phyloP scores from a whole-genome alignment of 2,888 invertebrate genomes.

The Phasia obesa region DNA sequence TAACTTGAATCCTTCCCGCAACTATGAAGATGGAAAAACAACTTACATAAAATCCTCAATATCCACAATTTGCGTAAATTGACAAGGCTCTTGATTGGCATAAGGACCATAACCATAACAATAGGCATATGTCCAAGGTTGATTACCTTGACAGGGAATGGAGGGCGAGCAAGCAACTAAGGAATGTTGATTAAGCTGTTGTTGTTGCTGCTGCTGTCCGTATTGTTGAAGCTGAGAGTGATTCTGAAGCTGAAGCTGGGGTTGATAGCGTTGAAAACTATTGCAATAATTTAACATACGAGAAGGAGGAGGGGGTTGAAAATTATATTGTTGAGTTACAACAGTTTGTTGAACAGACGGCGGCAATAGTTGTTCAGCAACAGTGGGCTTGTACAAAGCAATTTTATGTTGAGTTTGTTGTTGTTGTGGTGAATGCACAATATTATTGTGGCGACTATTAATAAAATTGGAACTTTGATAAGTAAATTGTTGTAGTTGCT shows the following conservation, averaged over 20 bases:
- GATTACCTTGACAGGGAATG: constrained; percentile 83
- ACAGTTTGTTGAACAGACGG: constrained; percentile 30
- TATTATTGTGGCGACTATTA: constrained; percentile 34
- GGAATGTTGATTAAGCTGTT: constrained; percentile 43
- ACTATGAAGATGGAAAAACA: constrained; percentile 6
- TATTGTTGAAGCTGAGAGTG: constrained; percentile 14
- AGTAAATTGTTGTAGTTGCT: constrained; percentile 23
- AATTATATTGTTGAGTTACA: constrained; percentile 24
- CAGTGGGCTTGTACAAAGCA: background rate
- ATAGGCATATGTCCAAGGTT: constrained; percentile 86
- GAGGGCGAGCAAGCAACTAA: constrained; percentile 52
- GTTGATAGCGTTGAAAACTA: constrained; percentile 1
- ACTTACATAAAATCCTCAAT: constrained; percentile 91
- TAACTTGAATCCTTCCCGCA: no score
- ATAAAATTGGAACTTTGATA: constrained; percentile 49
- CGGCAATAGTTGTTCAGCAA: constrained; percentile 45
- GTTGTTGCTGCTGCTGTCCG: constrained; percentile 15
- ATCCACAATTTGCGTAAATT: constrained; percentile 86
- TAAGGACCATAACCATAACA: constrained; percentile 85
- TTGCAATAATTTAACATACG: constrained; percentile 49
- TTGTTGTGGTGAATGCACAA: background rate
- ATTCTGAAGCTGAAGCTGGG: constrained; percentile 28
- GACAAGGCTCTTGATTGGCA: constrained; percentile 85
- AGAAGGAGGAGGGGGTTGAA: constrained; percentile 21
- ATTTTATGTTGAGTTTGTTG: constrained; percentile 41